Conservation (phyloP, 1,140 invertebrate species). For the Pectinophora gossypiella region DNA sequence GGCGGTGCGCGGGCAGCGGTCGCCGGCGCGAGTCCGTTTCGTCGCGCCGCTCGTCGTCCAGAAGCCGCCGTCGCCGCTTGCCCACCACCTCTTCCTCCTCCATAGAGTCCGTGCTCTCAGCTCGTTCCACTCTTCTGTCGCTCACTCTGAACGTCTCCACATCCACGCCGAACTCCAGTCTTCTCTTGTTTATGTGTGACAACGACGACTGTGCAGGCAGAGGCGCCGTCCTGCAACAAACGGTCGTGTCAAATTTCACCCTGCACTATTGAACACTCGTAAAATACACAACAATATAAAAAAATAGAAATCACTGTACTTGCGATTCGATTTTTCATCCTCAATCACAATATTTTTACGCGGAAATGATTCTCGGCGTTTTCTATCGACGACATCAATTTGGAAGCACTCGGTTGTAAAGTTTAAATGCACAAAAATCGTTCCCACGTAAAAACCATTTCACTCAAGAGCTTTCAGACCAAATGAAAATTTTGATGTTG, state of each 20-base stretch:
- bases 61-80: conserved; percentile 53
- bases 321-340: conserved; percentile 73
- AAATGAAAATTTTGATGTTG: conserved; percentile 33
- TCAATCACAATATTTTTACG: conserved; percentile 75
- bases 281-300: conserved; percentile 27
- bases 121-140: conserved; percentile 45
- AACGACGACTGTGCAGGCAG: conserved; percentile 57
- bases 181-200: conserved; percentile 70
- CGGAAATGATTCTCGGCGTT: conserved; percentile 75
- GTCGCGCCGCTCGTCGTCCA: conserved; percentile 58
- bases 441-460: conserved; percentile 76
- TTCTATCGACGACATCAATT: conserved; percentile 61
- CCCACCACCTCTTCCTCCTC: conserved; percentile 44
- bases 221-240: conserved; percentile 73
- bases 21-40: conserved; percentile 41
- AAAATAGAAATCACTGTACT: conserved; percentile 51
- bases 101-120: conserved; percentile 50
- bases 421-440: conserved; percentile 71
- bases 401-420: conserved; percentile 52
- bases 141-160: conserved; percentile 61
- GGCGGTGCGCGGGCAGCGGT: conserved; percentile 33
- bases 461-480: conserved; percentile 73
- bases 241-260: conserved; percentile 20
- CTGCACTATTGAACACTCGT: not conserved
- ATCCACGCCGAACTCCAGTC: conserved; percentile 69